These are phyloP conservation scores for Anhinga anhinga DNA, from an alignment of 2,113 vertebrate species.

Conservation along the genomic window DNA sequence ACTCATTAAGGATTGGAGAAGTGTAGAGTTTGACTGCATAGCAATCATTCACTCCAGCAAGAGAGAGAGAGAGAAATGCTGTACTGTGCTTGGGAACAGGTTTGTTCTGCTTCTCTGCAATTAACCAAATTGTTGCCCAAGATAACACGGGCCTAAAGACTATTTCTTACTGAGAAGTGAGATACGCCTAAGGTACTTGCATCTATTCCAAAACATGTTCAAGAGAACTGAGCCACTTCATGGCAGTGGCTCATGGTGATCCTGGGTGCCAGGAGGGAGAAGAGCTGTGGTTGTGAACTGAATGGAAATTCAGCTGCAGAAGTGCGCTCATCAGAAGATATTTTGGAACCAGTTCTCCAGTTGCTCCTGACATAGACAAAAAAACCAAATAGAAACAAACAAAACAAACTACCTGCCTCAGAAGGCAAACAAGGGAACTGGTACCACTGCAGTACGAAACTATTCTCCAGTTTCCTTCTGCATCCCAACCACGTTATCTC, in stretches of 20 bases:
- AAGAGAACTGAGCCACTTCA: neutral
- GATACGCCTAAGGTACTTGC: too few relatives aligned
- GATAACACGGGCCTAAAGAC: neutral
- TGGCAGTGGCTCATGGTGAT: neutral
- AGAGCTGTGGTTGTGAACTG: neutral
- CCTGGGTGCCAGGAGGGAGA: rapidly evolving
- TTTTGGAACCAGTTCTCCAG: neutral
- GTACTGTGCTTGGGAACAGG: neutral
- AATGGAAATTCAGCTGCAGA: neutral
- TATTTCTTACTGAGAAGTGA: neutral
- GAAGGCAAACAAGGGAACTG: neutral
- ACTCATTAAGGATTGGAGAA: neutral
- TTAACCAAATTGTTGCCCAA: neutral
- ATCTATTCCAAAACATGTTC: neutral
- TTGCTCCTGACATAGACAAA: neutral
- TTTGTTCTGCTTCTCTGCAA: neutral
- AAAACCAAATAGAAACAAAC: neutral
- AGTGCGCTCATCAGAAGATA: neutral
- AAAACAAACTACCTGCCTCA: neutral
- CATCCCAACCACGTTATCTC: rapidly evolving
- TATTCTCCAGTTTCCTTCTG: neutral
- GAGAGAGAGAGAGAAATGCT: neutral
- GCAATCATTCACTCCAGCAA: neutral
- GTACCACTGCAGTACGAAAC: neutral
- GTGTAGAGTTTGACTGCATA: neutral